These are phyloP conservation scores for Lissocephala sabroskyi DNA, from an alignment of 2,888 invertebrate genomes.

Conservation along the genomic window DNA sequence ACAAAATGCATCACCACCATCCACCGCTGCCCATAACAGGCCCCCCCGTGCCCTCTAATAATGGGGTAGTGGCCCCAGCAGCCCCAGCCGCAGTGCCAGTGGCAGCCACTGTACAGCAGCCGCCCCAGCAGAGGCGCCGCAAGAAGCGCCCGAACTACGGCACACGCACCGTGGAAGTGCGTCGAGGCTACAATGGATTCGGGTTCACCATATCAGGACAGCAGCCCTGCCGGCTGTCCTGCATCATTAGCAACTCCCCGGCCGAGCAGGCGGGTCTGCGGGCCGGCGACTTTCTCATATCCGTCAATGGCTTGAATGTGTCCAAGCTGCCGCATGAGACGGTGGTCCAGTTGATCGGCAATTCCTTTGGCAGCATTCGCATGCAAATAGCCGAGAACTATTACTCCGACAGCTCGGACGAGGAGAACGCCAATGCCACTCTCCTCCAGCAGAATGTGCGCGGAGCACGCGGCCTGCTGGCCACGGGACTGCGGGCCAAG, in stretches of 20 bases:
- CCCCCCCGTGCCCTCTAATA: constrained; percentile 14
- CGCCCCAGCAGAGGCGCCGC: constrained; percentile 73
- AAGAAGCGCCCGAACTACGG: constrained; percentile 79
- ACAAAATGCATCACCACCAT: constrained; percentile 65
- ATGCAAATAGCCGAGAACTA: constrained; percentile 91
- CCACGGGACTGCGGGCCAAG: constrained; percentile 56
- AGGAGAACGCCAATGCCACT: constrained; percentile 75
- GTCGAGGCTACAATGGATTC: constrained; percentile 90
- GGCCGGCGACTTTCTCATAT: constrained; percentile 92
- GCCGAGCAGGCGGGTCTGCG: constrained; percentile 92
- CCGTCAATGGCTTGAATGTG: constrained; percentile 93
- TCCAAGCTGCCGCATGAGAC: constrained; percentile 94
- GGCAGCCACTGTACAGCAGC: constrained; percentile 22
- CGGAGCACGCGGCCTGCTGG: constrained; percentile 32
- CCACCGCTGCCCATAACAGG: constrained; percentile 52
- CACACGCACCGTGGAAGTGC: constrained; percentile 80
- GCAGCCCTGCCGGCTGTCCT: constrained; percentile 94
- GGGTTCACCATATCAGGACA: constrained; percentile 99
- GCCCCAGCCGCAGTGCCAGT: constrained; percentile 6
- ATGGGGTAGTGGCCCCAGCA: constrained; percentile 3
- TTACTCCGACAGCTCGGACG: constrained; percentile 89
- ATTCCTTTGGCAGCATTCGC: constrained; percentile 85
- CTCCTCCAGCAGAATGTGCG: constrained; percentile 35
- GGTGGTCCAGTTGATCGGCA: constrained; percentile 91
- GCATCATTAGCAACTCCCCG: constrained; percentile 91